Evolutionary conservation across 2,113 vertebrate genomes (phyloP), one percentile per base, ranked within the genome.

Genomic region (Carlito syrichta): DNA sequence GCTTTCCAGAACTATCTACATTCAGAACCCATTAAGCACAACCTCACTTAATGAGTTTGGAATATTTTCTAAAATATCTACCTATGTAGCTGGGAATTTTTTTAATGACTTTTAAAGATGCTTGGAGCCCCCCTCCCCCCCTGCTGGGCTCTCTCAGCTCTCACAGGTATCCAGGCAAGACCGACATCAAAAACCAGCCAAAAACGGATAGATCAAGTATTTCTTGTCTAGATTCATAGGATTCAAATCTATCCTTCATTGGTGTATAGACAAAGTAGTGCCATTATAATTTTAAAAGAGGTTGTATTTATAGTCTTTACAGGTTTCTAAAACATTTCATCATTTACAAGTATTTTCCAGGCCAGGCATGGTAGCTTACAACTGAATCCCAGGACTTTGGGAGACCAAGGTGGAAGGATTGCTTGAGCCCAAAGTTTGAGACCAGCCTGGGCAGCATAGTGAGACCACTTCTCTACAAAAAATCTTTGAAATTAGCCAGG

Each of bases 281-380:
- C 5, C 85, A 87, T 92, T 85, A 88, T n/a, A 89, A 89, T 86
- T 66, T 35, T 52, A 48, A 94, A 66, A 40, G 13, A 77, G 84
- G 35, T 77, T 89, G 2, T 19, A 73, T 74, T 77, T 78, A 5
- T 86, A 66, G 17, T n/a, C 45, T 38, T 94, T 95, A 58, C 32
- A 85, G 54, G 38, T 78, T 85, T 77, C 50, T 77, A 76, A 91
- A 90, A 95, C 27, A 94, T 66, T 50, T 62, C 63, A 82, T 78
- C 62, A 60, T 71, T 96, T 91, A 45, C n/a, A 88, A 86, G 50
- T 17, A 91, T 85, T 76, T 97, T 95, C n/a, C n/a, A n/a, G n/a
- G n/a, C n/a, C n/a, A n/a, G n/a, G n/a, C n/a, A n/a, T n/a, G n/a
- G n/a, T n/a, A n/a, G n/a, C n/a, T n/a, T n/a, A n/a, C n/a, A n/a